Conservation (phyloP, 2,113 vertebrate species). For the Mirza zaza region DNA sequence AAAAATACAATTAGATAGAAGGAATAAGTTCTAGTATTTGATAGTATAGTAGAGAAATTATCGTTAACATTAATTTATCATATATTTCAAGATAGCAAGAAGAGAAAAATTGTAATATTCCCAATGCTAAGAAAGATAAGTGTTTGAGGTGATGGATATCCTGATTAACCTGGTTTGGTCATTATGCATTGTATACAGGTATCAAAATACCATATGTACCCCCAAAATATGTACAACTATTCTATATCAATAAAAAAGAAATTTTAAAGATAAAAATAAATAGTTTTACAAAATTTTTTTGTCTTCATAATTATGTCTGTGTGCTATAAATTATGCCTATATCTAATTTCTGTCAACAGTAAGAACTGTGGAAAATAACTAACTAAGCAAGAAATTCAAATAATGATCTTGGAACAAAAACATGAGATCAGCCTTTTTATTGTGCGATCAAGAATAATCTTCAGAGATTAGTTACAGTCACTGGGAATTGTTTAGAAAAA, state of each 20-base stretch:
- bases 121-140: neutral
- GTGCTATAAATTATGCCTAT: neutral
- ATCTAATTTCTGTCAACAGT: neutral
- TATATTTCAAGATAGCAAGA: neutral
- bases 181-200: neutral
- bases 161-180: neutral
- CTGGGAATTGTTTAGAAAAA: neutral
- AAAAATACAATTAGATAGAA: neutral
- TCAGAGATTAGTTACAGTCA: conserved; percentile 13
- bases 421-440: neutral
- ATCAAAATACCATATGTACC: neutral
- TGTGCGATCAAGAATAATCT: neutral
- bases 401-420: neutral
- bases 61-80: neutral
- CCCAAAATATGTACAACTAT: neutral
- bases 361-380: neutral
- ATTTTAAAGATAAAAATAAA: neutral
- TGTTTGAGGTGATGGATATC: neutral
- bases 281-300: neutral
- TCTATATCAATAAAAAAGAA: neutral
- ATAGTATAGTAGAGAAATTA: neutral
- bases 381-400: neutral
- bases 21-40: neutral
- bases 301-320: neutral
- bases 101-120: neutral